These are phyloP conservation scores for Drosophila funebris DNA, from an alignment of 1,140 invertebrate genomes.

Conservation along the genomic window DNA sequence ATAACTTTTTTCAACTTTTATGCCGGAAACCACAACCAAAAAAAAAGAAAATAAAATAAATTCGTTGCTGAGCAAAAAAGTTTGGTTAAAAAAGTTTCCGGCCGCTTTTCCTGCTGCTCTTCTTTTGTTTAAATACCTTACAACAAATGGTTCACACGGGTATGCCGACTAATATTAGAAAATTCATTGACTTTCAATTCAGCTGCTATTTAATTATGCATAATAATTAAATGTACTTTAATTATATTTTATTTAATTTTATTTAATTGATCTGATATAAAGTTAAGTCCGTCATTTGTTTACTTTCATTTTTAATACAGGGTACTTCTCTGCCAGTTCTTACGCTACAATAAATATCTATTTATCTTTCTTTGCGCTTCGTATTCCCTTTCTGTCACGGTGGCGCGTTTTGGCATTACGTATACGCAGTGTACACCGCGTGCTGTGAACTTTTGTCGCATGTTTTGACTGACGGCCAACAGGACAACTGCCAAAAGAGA, in stretches of 20 bases:
- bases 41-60: slow-evolving; percentile 24
- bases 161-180: background rate
- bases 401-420: slow-evolving; percentile 54
- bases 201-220: too few relatives aligned
- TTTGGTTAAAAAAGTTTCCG: slow-evolving; percentile 42
- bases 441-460: slow-evolving; percentile 31
- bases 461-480: slow-evolving; percentile 32
- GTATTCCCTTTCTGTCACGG: slow-evolving; percentile 40
- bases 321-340: background rate
- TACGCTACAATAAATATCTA: background rate
- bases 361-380: slow-evolving; percentile 11
- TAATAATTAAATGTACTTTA: too few relatives aligned
- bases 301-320: background rate
- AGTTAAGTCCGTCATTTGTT: too few relatives aligned
- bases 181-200: background rate
- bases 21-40: slow-evolving; percentile 58
- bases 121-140: background rate
- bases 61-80: slow-evolving; percentile 28
- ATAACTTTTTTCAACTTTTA: slow-evolving; percentile 73
- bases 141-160: background rate
- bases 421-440: slow-evolving; percentile 47
- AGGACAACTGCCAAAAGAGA: slow-evolving; percentile 32
- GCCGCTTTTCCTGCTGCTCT: slow-evolving; percentile 38
- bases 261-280: too few relatives aligned
- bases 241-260: too few relatives aligned